phyloP scores from a whole-genome alignment of 2,113 vertebrate genomes.

The Myiozetetes cayanensis region DNA sequence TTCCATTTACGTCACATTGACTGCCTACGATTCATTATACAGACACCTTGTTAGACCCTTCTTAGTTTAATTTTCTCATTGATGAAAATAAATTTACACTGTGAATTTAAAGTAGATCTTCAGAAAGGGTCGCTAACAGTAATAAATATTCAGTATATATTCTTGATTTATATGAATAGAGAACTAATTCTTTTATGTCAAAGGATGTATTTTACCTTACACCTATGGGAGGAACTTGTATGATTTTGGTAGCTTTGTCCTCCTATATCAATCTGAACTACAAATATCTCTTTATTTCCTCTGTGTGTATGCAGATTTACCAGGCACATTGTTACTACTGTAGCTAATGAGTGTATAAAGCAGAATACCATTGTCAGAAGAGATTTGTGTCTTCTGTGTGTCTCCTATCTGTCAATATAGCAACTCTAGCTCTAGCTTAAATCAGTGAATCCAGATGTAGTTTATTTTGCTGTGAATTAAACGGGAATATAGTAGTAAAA shows the following conservation, averaged over 20 bases:
- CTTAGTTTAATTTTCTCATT: conserved; percentile 4
- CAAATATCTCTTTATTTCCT: neutral
- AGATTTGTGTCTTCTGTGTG: neutral
- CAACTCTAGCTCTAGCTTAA: neutral
- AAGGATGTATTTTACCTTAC: neutral
- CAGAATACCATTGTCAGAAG: conserved; percentile 2
- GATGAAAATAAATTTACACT: neutral
- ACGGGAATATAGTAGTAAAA: neutral
- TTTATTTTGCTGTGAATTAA: neutral
- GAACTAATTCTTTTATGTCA: neutral
- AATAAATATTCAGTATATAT: neutral
- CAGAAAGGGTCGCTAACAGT: neutral
- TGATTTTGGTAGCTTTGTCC: neutral
- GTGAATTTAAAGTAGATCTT: neutral
- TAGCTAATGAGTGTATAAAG: neutral
- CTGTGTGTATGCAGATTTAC: neutral
- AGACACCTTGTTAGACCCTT: neutral
- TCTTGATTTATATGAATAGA: neutral
- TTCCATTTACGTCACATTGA: neutral
- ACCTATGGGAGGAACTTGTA: neutral
- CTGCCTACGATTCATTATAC: neutral
- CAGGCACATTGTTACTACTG: neutral
- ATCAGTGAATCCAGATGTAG: neutral
- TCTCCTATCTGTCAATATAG: neutral
- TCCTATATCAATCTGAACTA: neutral